Evolutionary conservation across 2,888 invertebrate species (phyloP).

Genomic region (Rhodophaea formosa): DNA sequence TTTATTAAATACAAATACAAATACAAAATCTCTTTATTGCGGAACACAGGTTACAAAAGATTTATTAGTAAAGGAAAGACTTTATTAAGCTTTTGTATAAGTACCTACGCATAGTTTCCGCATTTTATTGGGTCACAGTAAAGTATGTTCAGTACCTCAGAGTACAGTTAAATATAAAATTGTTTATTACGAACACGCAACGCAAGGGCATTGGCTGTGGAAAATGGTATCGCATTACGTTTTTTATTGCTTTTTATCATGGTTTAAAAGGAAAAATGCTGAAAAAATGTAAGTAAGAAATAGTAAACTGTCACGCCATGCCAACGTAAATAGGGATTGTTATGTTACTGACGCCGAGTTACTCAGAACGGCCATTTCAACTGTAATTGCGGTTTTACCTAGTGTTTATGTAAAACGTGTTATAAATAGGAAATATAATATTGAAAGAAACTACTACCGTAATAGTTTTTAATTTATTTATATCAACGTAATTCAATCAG

Average conservation of each 20-base stretch:
- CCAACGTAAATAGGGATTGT: slow-evolving; percentile 35
- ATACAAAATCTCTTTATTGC: no score
- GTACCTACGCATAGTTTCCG: neutral
- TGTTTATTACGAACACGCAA: slow-evolving; percentile 37
- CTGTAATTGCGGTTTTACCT: neutral
- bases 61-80: neutral
- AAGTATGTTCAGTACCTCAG: slow-evolving; percentile 1
- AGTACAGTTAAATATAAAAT: slow-evolving; percentile 22
- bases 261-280: slow-evolving; percentile 34
- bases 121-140: slow-evolving; percentile 2
- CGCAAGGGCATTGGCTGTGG: slow-evolving; percentile 34
- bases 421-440: neutral
- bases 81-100: neutral
- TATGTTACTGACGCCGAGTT: slow-evolving; percentile 3
- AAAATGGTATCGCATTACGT: slow-evolving; percentile 28
- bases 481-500: no score
- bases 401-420: neutral
- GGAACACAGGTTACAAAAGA: no score
- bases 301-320: slow-evolving; percentile 47
- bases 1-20: no score
- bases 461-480: neutral
- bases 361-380: neutral
- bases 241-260: slow-evolving; percentile 30
- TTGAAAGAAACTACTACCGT: neutral
- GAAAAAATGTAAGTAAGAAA: slow-evolving; percentile 37